Conservation (phyloP, 2,888 invertebrate genomes). For the Caenorhabditis imperialis region DNA sequence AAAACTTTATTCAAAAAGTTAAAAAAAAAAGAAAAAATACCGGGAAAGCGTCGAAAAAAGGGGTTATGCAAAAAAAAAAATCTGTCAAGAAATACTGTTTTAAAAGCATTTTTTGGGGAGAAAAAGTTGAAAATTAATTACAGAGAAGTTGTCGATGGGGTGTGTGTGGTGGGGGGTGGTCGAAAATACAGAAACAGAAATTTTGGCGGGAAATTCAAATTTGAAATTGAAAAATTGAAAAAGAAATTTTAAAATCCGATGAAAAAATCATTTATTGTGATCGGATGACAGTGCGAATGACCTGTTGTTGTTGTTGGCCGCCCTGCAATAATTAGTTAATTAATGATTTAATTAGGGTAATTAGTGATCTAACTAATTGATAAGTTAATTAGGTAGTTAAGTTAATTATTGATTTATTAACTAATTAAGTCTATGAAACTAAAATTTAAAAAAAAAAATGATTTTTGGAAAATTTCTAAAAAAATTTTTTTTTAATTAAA, state of each 20-base stretch:
- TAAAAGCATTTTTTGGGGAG: background rate
- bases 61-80: too few species aligned
- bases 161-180: background rate
- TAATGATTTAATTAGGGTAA: background rate
- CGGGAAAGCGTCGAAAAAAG: background rate
- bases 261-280: slow-evolving; percentile 13
- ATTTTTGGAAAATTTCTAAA: background rate
- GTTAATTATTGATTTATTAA: background rate
- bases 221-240: too few species aligned
- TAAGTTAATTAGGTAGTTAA: background rate
- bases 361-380: background rate
- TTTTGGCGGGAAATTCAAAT: slow-evolving; percentile 9
- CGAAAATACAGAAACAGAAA: slow-evolving; percentile 25
- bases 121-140: slow-evolving; percentile 1
- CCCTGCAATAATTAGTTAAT: slow-evolving; percentile 17
- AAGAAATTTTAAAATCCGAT: background rate
- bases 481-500: background rate
- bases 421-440: background rate
- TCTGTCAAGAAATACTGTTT: background rate
- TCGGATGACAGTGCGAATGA: slow-evolving; percentile 42
- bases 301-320: slow-evolving; percentile 34
- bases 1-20: background rate
- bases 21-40: slow-evolving; percentile 2
- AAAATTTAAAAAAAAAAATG: slow-evolving; percentile 1
- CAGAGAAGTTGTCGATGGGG: slow-evolving; percentile 3